These are phyloP conservation scores for Limnephilus lunatus DNA, from an alignment of 2,888 invertebrate species.

Conservation along the genomic window DNA sequence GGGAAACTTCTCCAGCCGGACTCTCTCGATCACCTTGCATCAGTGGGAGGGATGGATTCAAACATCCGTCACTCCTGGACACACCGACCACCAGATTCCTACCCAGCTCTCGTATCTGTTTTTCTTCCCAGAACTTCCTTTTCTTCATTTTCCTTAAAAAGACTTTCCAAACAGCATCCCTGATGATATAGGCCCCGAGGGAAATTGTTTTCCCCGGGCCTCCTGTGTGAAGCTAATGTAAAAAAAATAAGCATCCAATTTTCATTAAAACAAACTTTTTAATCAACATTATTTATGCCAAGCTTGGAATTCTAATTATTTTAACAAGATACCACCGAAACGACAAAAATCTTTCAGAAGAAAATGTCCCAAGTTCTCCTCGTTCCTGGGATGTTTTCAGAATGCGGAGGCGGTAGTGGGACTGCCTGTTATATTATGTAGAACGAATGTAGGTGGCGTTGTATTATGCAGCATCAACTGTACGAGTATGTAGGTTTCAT, in stretches of 20 bases:
- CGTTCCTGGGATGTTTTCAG: background rate
- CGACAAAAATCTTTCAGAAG: background rate
- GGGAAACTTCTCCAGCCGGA: no score
- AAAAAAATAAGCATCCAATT: background rate
- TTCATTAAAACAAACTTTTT: background rate
- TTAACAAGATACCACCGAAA: background rate
- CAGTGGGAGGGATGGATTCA: no score
- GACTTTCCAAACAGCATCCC: no score
- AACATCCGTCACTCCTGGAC: no score
- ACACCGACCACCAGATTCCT: no score
- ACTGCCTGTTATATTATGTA: background rate
- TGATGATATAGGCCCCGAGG: no score
- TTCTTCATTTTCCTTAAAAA: no score
- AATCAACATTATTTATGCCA: background rate
- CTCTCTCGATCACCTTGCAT: no score
- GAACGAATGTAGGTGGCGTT: background rate
- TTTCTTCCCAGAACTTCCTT: no score
- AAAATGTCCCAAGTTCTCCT: background rate
- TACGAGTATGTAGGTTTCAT: background rate
- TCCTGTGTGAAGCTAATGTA: no score
- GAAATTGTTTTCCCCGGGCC: no score
- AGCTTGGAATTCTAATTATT: background rate
- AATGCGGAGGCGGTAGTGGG: background rate
- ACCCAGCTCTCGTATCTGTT: no score
- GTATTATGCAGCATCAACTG: background rate